Evolutionary conservation across 2,113 vertebrate species (phyloP).

Genomic region (Prolemur simus): DNA sequence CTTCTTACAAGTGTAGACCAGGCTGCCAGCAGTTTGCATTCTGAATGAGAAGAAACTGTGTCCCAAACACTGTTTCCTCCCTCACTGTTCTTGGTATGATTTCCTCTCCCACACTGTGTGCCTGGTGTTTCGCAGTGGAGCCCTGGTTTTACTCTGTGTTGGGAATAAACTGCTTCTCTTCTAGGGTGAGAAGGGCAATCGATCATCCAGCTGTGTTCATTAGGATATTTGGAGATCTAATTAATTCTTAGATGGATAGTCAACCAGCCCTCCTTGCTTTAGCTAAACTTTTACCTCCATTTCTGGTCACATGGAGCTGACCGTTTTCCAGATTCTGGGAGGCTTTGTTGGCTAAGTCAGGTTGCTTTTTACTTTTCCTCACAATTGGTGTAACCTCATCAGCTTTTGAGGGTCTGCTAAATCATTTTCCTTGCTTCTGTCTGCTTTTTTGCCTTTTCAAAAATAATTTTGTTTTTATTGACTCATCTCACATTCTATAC

Average conservation of each 20-base stretch:
- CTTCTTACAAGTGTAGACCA: neutral
- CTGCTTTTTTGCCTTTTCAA: neutral
- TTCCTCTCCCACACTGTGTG: accelerated
- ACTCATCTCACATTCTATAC: neutral
- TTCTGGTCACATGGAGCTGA: neutral
- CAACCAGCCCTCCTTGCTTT: neutral
- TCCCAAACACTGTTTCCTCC: no score
- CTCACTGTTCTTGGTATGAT: neutral
- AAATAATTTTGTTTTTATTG: neutral
- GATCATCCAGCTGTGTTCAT: neutral
- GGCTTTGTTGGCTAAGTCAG: neutral
- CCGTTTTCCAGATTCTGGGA: neutral
- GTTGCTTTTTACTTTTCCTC: neutral
- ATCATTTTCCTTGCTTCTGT: neutral
- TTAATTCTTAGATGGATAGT: neutral
- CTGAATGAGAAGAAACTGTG: neutral
- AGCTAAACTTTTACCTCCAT: neutral
- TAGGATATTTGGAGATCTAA: neutral
- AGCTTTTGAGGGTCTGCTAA: neutral
- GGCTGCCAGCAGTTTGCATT: neutral
- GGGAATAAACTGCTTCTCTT: neutral
- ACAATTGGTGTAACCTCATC: neutral
- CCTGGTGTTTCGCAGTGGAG: neutral
- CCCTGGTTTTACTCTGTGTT: neutral
- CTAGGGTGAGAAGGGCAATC: neutral